phyloP scores from a whole-genome alignment of 2,113 vertebrate genomes.

The Oryzias curvinotus region DNA sequence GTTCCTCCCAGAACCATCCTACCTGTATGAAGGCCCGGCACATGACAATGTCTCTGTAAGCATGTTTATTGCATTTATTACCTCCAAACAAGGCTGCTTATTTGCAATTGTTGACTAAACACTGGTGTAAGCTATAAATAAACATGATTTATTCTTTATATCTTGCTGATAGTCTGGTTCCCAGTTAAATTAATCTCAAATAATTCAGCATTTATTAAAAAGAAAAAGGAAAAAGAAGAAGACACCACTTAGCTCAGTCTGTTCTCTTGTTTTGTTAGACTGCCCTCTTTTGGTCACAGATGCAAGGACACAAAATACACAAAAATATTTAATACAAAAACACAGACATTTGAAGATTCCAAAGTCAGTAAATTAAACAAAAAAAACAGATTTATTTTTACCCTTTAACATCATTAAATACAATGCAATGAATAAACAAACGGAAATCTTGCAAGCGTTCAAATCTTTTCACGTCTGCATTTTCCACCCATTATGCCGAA shows the following conservation, averaged over 20 bases:
- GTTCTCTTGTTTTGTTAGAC: too few relatives aligned
- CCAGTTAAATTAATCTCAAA: slow-evolving; percentile 18
- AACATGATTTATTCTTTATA: slow-evolving; percentile 66
- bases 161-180: slow-evolving; percentile 22
- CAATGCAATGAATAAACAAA: too few relatives aligned
- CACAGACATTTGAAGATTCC: too few relatives aligned
- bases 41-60: slow-evolving; percentile 56
- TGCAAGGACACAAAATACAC: too few relatives aligned
- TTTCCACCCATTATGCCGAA: too few relatives aligned
- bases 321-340: too few relatives aligned
- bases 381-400: too few relatives aligned
- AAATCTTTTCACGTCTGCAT: too few relatives aligned
- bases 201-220: not conserved
- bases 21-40: slow-evolving; percentile 42
- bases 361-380: too few relatives aligned
- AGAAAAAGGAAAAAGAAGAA: not conserved
- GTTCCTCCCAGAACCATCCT: slow-evolving; percentile 25
- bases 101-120: slow-evolving; percentile 45
- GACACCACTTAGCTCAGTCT: not conserved
- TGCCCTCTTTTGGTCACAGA: too few relatives aligned
- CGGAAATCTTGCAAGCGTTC: too few relatives aligned
- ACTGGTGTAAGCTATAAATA: slow-evolving; percentile 63
- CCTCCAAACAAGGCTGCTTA: slow-evolving; percentile 55
- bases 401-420: too few relatives aligned
- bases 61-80: slow-evolving; percentile 69